phyloP scores from a whole-genome alignment of 64 coral and sea anemone species.

The Anthopleura sola region DNA sequence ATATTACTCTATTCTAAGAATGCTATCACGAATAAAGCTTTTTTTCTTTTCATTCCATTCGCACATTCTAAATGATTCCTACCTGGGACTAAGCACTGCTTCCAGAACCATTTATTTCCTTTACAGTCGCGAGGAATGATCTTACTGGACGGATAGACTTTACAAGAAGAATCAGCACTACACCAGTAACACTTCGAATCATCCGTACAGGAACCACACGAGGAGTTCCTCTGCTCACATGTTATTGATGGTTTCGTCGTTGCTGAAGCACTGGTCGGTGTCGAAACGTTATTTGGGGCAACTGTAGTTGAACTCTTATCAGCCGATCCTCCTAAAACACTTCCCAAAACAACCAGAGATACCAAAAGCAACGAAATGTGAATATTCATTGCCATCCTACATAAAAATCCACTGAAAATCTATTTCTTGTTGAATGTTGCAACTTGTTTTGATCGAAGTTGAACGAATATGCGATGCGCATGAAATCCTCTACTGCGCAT shows the following conservation, averaged over 20 bases:
- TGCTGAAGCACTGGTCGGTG: slow-evolving; percentile 13
- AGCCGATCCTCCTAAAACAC: neutral
- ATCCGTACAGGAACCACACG: slow-evolving; percentile 58
- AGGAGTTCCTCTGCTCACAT: slow-evolving; percentile 43
- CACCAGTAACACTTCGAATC: slow-evolving; percentile 71
- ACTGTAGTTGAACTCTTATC: neutral
- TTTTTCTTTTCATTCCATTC: too few relatives aligned
- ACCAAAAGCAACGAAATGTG: neutral
- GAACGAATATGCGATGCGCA: neutral
- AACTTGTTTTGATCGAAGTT: slow-evolving; percentile 9
- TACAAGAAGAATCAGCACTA: slow-evolving; percentile 28
- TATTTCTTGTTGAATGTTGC: neutral
- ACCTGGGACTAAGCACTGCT: slow-evolving; percentile 77
- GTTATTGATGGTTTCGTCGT: slow-evolving; percentile 29
- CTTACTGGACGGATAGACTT: slow-evolving; percentile 24
- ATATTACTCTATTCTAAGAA: too few relatives aligned
- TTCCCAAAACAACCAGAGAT: neutral
- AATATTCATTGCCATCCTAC: neutral
- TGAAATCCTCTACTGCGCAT: neutral
- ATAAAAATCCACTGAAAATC: neutral
- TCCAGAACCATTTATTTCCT: slow-evolving; percentile 77
- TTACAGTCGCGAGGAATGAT: slow-evolving; percentile 56
- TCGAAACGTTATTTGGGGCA: neutral
- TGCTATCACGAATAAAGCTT: too few relatives aligned
- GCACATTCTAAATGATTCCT: neutral